Conservation (phyloP, 2,888 invertebrate species). For the Pelosia muscerda region DNA sequence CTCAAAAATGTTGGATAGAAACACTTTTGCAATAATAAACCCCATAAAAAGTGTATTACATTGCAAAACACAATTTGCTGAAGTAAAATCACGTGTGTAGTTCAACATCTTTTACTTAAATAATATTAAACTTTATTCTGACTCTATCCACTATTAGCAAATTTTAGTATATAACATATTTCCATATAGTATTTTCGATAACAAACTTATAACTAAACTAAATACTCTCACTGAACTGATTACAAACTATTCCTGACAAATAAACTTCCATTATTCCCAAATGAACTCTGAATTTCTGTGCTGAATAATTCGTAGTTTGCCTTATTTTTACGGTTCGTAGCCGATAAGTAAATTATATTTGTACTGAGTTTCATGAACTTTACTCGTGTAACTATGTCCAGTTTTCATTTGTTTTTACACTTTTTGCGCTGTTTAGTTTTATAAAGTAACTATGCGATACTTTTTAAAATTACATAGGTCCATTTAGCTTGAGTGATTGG, state of each 20-base stretch:
- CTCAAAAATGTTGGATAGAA: too few relatives aligned
- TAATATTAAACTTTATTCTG: background rate
- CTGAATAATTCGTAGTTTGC: conserved; percentile 43
- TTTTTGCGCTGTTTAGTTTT: too few relatives aligned
- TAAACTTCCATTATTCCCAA: conserved; percentile 15
- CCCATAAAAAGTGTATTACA: background rate
- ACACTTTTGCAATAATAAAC: background rate
- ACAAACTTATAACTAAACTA: background rate
- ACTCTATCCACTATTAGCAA: background rate
- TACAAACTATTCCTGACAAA: conserved; percentile 11
- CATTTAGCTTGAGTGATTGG: too few relatives aligned
- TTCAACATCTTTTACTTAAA: too few relatives aligned
- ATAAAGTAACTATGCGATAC: too few relatives aligned
- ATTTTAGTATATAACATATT: background rate
- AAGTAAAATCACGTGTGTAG: too few relatives aligned
- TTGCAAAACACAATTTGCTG: too few relatives aligned
- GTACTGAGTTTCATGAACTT: conserved; percentile 44
- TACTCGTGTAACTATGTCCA: conserved; percentile 3
- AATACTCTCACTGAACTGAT: conserved; percentile 12
- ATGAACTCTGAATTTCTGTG: conserved; percentile 19
- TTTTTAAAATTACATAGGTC: too few relatives aligned
- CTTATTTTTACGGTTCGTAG: conserved; percentile 40
- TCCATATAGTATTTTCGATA: background rate
- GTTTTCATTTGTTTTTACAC: too few relatives aligned
- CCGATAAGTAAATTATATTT: conserved; percentile 50